These are phyloP conservation scores for Andricus grossulariae DNA, from an alignment of 1,140 invertebrate species.

Conservation along the genomic window DNA sequence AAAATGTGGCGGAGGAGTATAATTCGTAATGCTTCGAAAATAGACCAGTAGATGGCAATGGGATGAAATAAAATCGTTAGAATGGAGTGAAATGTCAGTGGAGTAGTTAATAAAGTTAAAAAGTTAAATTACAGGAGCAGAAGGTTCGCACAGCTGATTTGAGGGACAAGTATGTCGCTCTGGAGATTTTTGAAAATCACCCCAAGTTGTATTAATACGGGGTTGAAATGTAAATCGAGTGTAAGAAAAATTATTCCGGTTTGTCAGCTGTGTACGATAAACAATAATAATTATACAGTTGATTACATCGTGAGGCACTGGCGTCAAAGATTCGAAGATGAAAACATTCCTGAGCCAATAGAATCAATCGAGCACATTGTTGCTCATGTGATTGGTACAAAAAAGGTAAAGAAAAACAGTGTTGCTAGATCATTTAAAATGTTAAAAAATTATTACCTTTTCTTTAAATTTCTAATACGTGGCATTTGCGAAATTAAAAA, in stretches of 20 bases:
- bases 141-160: not conserved
- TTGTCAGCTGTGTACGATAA: not conserved
- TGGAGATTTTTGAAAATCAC: not conserved
- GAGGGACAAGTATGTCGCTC: not conserved
- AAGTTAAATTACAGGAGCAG: too few relatives aligned
- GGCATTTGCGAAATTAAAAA: too few relatives aligned
- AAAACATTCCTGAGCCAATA: conserved; percentile 65
- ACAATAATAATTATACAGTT: conserved; percentile 38
- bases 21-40: not conserved
- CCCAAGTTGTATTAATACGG: not conserved
- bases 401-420: conserved; percentile 60
- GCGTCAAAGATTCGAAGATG: conserved; percentile 63
- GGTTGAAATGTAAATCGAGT: not conserved
- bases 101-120: too few relatives aligned
- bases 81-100: too few relatives aligned
- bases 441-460: conserved; percentile 24
- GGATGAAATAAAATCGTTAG: not conserved
- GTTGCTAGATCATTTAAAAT: conserved; percentile 9
- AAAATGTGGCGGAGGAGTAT: not conserved
- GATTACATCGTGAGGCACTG: conserved; percentile 49
- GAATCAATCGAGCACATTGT: conserved; percentile 71
- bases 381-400: conserved; percentile 65
- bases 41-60: not conserved
- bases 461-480: too few relatives aligned
- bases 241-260: not conserved